A percentile compares a stretch with the other conserved stretches of the same genome.
phyloP scores from a whole-genome alignment of 2,797 vertebrate species.

The Sebastes trivittatus region DNA sequence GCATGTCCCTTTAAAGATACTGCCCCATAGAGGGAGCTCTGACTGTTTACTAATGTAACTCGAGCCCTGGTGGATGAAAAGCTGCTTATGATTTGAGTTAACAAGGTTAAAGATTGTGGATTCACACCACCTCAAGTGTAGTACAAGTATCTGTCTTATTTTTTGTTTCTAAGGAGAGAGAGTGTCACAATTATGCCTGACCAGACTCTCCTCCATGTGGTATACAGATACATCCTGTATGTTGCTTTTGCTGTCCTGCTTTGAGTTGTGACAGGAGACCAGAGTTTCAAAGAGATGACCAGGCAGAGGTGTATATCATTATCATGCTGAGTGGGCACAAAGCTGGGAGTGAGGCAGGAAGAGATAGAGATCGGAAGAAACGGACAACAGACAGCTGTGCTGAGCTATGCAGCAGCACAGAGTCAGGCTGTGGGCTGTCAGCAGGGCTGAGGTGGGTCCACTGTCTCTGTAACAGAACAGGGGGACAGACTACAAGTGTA shows the following conservation, averaged over 20 bases:
- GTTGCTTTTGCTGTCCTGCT: conserved; percentile 15
- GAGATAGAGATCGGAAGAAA: conserved; percentile 65
- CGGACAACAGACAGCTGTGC: conserved; percentile 81
- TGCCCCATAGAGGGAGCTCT: conserved; percentile 69
- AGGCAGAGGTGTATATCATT: conserved; percentile 70
- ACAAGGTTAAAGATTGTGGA: conserved; percentile 18
- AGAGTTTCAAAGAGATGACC: conserved; percentile 69
- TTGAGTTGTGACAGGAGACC: conserved; percentile 33
- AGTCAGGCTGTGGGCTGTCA: conserved; percentile 72
- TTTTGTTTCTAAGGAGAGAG: neutral
- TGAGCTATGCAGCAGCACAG: conserved; percentile 73
- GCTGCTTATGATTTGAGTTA: conserved; percentile 10
- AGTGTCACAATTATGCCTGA: neutral
- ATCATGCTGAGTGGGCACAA: conserved; percentile 74
- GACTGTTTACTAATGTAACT: conserved; percentile 38
- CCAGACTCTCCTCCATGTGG: neutral
- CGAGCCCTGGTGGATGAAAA: conserved; percentile 1
- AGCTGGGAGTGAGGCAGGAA: conserved; percentile 49
- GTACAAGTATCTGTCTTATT: neutral
- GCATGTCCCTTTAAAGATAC: conserved; percentile 45
- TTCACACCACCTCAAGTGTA: conserved; percentile 5
- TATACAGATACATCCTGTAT: neutral
- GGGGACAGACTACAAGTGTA: conserved; percentile 4
- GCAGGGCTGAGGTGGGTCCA: conserved; percentile 51
- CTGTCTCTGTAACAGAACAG: conserved; percentile 29